phyloP scores from a whole-genome alignment of 1,140 invertebrate species.

The Euura lappo region DNA sequence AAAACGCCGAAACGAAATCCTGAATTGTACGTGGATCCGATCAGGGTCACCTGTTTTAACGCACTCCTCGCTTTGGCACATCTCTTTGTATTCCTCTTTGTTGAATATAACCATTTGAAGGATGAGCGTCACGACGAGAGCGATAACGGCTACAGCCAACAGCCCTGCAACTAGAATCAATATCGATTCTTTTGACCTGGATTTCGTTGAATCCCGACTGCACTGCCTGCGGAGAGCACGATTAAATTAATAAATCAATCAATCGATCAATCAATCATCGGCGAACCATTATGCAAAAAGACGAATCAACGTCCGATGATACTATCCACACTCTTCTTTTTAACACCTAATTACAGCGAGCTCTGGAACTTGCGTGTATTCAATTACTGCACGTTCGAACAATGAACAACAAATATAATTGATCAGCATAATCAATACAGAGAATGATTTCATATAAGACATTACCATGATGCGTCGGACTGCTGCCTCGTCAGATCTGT shows the following conservation, averaged over 20 bases:
- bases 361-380: too few species aligned
- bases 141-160: slow-evolving; percentile 52
- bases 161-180: slow-evolving; percentile 52
- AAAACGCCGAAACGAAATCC: too few species aligned
- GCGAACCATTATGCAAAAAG: not conserved
- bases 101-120: slow-evolving; percentile 51
- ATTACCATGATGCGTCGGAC: slow-evolving; percentile 3
- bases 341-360: too few species aligned
- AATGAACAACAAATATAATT: too few species aligned
- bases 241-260: not conserved
- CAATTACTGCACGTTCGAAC: too few species aligned
- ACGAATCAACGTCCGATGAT: not conserved
- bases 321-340: too few species aligned
- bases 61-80: slow-evolving; percentile 58
- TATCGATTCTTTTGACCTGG: slow-evolving; percentile 43
- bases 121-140: slow-evolving; percentile 48
- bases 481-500: not conserved
- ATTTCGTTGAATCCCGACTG: slow-evolving; percentile 25
- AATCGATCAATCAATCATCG: not conserved
- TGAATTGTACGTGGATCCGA: too few species aligned
- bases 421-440: too few species aligned
- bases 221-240: not conserved
- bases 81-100: slow-evolving; percentile 51
- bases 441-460: too few species aligned
- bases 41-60: slow-evolving; percentile 56